These are phyloP conservation scores for Geotrypetes seraphini DNA, from an alignment of 2,797 vertebrate species.

Conservation along the genomic window DNA sequence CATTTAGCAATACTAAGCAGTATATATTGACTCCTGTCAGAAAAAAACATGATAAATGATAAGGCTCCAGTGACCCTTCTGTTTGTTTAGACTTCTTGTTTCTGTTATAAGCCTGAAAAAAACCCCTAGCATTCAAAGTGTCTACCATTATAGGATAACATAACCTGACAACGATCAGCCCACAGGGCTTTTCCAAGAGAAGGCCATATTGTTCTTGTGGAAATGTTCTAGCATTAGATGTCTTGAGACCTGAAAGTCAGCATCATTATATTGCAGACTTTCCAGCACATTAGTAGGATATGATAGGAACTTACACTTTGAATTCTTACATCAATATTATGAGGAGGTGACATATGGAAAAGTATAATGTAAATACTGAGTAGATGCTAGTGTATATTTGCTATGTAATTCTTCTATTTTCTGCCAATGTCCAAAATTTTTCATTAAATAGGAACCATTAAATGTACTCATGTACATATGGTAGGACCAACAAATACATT, in stretches of 20 bases:
- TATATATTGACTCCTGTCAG: no score
- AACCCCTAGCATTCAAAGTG: constrained; percentile 67
- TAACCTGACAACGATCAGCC: constrained; percentile 74
- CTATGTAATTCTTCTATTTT: no score
- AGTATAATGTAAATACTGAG: no score
- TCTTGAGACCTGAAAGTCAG: constrained; percentile 60
- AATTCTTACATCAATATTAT: constrained; percentile 58
- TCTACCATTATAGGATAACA: constrained; percentile 79
- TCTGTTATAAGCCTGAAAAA: constrained; percentile 67
- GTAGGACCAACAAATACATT: no score
- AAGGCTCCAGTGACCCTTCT: constrained; percentile 52
- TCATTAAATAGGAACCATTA: no score
- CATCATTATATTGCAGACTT: constrained; percentile 67
- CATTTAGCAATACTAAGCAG: no score
- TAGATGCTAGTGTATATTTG: no score
- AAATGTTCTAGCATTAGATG: constrained; percentile 39
- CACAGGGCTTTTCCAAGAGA: constrained; percentile 69
- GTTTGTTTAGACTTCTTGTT: constrained; percentile 83
- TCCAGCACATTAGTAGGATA: constrained; percentile 88
- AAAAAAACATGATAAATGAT: constrained; percentile 71
- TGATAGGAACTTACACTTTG: constrained; percentile 70
- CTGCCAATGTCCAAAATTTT: no score
- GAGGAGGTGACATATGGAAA: constrained; percentile 66
- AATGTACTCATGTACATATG: no score
- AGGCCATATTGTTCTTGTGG: constrained; percentile 73